phyloP scores from a whole-genome alignment of 2,113 vertebrate species.

The Laticauda colubrina region DNA sequence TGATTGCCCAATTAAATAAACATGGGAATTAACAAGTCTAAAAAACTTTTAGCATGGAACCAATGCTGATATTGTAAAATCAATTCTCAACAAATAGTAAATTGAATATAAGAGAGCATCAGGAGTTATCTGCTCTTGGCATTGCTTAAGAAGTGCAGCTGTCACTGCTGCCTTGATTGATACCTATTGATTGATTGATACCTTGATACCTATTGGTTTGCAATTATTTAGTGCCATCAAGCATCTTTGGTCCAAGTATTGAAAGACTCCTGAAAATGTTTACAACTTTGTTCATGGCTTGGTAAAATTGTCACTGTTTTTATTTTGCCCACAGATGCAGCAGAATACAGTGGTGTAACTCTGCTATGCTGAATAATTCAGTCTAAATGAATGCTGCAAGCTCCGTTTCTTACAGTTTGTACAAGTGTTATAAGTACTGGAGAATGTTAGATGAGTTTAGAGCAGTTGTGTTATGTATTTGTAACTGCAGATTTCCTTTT shows the following conservation, averaged over 20 bases:
- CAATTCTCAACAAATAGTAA: not conserved
- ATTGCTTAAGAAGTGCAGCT: not conserved
- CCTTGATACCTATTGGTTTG: not conserved
- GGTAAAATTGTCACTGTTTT: not conserved
- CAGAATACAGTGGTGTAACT: not conserved
- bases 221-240: not conserved
- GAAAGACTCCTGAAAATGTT: not conserved
- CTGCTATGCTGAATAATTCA: not conserved
- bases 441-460: not conserved
- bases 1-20: not conserved
- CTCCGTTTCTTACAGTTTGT: not conserved
- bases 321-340: not conserved
- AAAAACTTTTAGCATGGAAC: not conserved
- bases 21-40: not conserved
- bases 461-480: not conserved
- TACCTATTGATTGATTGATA: no score
- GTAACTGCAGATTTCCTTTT: not conserved
- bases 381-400: not conserved
- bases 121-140: not conserved
- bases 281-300: not conserved
- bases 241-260: not conserved
- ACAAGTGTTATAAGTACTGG: not conserved
- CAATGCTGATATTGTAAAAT: not conserved
- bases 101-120: not conserved
- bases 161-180: not conserved